A percentile compares a stretch with the other conserved stretches of the same genome.
Evolutionary conservation across 2,797 vertebrate genomes (phyloP).

Genomic region (Cuculus canorus): DNA sequence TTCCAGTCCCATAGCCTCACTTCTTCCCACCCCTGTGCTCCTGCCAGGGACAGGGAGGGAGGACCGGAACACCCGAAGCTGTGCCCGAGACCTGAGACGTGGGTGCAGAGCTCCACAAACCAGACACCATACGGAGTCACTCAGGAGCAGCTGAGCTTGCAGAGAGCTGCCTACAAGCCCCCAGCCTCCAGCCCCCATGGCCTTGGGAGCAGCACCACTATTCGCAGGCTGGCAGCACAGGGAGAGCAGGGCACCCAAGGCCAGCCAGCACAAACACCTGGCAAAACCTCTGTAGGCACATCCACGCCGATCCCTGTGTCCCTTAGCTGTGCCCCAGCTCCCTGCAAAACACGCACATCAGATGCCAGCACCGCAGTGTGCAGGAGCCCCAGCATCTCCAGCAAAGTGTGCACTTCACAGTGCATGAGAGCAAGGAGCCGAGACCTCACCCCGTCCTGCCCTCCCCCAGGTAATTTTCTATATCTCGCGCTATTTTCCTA

Average conservation of each 20-base stretch:
- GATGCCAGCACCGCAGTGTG: fast-evolving
- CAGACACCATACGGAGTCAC: not conserved
- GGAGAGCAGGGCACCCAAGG: not conserved
- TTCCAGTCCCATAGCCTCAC: not conserved
- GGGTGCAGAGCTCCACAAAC: not conserved
- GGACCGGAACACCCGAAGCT: not conserved
- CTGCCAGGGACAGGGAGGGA: not conserved
- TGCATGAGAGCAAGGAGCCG: fast-evolving
- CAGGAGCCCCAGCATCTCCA: not conserved
- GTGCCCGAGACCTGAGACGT: fast-evolving
- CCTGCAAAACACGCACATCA: fast-evolving
- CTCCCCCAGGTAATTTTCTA: not conserved
- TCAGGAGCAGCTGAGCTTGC: not conserved
- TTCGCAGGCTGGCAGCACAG: not conserved
- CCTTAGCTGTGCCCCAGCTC: not conserved
- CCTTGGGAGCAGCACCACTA: fast-evolving
- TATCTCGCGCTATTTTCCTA: not conserved
- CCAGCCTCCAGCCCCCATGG: not conserved
- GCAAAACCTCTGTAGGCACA: not conserved
- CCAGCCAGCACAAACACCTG: not conserved
- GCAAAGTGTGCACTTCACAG: not conserved
- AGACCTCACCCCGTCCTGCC: not conserved
- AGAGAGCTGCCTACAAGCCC: not conserved
- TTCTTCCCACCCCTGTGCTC: not conserved
- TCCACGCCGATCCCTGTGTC: fast-evolving